A percentile compares a stretch with the other conserved stretches of the same genome.
Conservation (phyloP, 2,888 invertebrate species). For the Morpho achilles region DNA sequence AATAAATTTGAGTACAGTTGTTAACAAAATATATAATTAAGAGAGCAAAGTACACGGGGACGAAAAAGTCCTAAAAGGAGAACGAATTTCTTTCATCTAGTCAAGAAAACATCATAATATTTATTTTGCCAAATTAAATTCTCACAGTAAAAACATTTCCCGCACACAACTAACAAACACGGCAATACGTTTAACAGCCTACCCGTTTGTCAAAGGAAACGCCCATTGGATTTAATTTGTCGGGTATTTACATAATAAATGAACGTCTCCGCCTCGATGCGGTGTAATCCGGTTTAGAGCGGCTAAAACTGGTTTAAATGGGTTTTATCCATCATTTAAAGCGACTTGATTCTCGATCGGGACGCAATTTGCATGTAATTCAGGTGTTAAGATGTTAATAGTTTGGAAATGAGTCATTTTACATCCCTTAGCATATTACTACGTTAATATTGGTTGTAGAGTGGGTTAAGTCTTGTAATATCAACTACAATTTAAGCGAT, state of each 20-base stretch:
- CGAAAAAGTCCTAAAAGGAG: too few relatives aligned
- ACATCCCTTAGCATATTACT: slow-evolving; percentile 44
- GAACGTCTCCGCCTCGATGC: slow-evolving; percentile 69
- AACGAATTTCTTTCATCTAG: slow-evolving; percentile 7
- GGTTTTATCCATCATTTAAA: slow-evolving; percentile 75
- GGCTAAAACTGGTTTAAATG: slow-evolving; percentile 61
- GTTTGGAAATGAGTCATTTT: slow-evolving; percentile 56
- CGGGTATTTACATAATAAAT: slow-evolving; percentile 78
- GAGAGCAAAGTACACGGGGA: neutral
- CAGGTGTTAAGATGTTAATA: slow-evolving; percentile 60
- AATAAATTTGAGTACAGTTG: too few relatives aligned
- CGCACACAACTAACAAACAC: slow-evolving; percentile 28
- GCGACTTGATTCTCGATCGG: slow-evolving; percentile 75
- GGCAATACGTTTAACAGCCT: slow-evolving; percentile 43
- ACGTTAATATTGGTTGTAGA: slow-evolving; percentile 10
- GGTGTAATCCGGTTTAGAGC: slow-evolving; percentile 61
- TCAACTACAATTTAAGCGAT: too few relatives aligned
- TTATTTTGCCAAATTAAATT: slow-evolving; percentile 10
- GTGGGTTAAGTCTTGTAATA: neutral
- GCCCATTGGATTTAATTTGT: slow-evolving; percentile 77
- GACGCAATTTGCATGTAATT: slow-evolving; percentile 71
- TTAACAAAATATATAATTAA: neutral
- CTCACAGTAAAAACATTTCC: slow-evolving; percentile 4
- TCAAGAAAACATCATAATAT: slow-evolving; percentile 7
- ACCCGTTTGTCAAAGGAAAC: slow-evolving; percentile 71